phyloP scores from a whole-genome alignment of 2,797 vertebrate species.

The Pipistrellus nathusii region DNA sequence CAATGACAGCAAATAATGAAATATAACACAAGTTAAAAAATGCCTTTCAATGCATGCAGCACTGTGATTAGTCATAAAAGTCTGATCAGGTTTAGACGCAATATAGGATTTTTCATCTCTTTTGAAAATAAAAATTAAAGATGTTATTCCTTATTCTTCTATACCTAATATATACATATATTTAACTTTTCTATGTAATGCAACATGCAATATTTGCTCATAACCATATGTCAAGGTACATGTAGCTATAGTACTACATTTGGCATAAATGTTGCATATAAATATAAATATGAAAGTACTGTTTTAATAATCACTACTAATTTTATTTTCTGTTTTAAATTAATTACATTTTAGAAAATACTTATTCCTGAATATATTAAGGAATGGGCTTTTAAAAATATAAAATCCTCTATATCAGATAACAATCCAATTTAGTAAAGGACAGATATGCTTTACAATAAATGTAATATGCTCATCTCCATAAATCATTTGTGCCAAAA shows the following conservation, averaged over 20 bases:
- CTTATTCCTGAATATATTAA: conserved; percentile 66
- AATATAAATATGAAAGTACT: conserved; percentile 64
- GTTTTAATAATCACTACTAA: conserved; percentile 39
- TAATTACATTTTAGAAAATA: conserved; percentile 67
- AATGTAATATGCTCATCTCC: conserved; percentile 75
- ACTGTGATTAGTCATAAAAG: conserved; percentile 98
- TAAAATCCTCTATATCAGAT: conserved; percentile 63
- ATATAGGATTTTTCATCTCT: conserved; percentile 92
- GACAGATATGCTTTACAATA: conserved; percentile 80
- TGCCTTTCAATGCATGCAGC: conserved; percentile 94
- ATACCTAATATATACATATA: conserved; percentile 75
- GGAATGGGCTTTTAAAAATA: conserved; percentile 70
- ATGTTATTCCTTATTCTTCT: conserved; percentile 88
- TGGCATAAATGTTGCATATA: conserved; percentile 88
- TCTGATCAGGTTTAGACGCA: conserved; percentile 94
- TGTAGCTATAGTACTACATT: conserved; percentile 82
- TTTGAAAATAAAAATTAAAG: conserved; percentile 93
- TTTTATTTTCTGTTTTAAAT: conserved; percentile 69
- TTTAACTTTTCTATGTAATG: conserved; percentile 85
- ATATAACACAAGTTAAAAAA: conserved; percentile 99
- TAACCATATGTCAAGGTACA: conserved; percentile 85
- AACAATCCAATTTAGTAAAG: conserved; percentile 76
- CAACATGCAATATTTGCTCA: conserved; percentile 89
- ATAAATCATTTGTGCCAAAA: conserved; percentile 89
- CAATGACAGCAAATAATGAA: conserved; percentile 99